Evolutionary conservation across 2,888 invertebrate genomes (phyloP).

Genomic region (Caenorhabditis sp.): DNA sequence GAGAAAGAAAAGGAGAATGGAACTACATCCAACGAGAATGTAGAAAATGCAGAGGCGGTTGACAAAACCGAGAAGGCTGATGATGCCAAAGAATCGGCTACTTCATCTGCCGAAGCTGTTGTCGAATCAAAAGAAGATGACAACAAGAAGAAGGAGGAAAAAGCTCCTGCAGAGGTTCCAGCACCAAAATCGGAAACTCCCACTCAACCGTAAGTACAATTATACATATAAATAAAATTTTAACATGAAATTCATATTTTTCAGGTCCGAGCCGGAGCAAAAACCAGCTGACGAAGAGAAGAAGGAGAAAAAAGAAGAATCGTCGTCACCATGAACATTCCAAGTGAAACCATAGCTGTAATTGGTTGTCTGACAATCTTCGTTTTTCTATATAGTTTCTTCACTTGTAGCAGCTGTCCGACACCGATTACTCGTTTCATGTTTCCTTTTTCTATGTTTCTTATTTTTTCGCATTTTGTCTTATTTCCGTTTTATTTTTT

Average conservation of each 20-base stretch:
- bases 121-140: neutral
- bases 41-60: neutral
- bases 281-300: neutral
- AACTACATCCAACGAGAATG: neutral
- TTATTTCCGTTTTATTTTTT: neutral
- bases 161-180: neutral
- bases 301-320: neutral
- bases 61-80: neutral
- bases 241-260: neutral
- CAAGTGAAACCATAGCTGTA: neutral
- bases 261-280: neutral
- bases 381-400: too few relatives aligned
- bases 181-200: neutral
- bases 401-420: too few relatives aligned
- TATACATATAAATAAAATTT: too few relatives aligned
- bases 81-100: neutral
- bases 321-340: neutral
- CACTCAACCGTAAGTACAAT: too few relatives aligned
- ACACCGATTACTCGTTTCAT: neutral
- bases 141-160: neutral
- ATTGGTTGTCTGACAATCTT: too few relatives aligned
- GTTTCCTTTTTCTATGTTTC: neutral
- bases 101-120: neutral
- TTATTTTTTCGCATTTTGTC: neutral
- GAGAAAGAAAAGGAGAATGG: neutral